Base-by-base conservation (phyloP, 2,888 invertebrate species). In the Mylabris sibirica region DNA sequence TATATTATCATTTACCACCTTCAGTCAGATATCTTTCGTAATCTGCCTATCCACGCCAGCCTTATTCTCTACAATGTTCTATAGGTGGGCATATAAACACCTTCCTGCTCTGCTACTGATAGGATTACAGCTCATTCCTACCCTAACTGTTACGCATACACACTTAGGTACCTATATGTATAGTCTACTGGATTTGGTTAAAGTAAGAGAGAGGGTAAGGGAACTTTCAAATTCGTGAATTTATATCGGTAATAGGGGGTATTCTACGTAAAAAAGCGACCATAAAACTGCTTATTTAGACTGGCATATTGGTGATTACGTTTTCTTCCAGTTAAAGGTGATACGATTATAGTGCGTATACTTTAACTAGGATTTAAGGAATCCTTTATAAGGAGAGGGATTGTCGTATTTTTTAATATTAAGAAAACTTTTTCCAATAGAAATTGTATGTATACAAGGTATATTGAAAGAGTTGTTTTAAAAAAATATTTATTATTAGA, bases 41-140 rank as follows among this genome's bases (percentile, higher is more conserved):
- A 82, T 82, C 82, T 80, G 81, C 76, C 81, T 79, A 80, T 80
- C 77, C 74, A 80, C 78, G 79, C 78, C 79, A 77, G 63, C 78
- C 73, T 78, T 79, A 75, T 74, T 77, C 72, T 73, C 75, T 72
- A 82, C 81, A 81, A 82, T 81, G 80, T 79, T 78, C 76, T 77
- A 75, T 77, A 81, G 80, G 80, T 80, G 79, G 78, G 77, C 76
- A 75, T 79, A 57, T 57, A 57, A 57, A 57, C 75, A 79, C 78
- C 78, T 79, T 78, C 73, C 71, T 73, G 60, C 73, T 69, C 73
- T 73, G 74, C 73, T 75, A 75, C 77, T 79, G 80, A 82, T 82
- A 72, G 79, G 82, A 82, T 82, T 82, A 81, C 71, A 73, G 76
- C 74, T 74, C 72, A 75, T 76, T 76, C 73, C 67, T 38, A 34